Conservation (phyloP, 2,113 vertebrate genomes). For the Anser cygnoides region DNA sequence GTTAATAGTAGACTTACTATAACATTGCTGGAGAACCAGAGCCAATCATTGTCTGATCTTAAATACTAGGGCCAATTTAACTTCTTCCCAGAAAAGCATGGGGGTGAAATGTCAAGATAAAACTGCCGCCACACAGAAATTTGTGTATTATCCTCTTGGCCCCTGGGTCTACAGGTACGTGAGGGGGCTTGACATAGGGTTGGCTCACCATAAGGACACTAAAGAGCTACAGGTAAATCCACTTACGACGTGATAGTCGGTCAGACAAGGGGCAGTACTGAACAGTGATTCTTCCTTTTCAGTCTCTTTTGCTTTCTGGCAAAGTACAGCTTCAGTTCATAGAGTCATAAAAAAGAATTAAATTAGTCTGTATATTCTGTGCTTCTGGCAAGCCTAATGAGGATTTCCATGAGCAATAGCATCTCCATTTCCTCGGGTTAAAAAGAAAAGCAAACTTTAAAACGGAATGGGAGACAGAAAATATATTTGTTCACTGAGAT, state of each 20-base stretch:
- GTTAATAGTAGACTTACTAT: neutral
- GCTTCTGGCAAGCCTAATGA: neutral
- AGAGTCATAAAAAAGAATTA: neutral
- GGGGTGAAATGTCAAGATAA: neutral
- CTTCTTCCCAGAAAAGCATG: neutral
- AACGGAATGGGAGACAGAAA: neutral
- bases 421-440: neutral
- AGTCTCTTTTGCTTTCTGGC: neutral
- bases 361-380: neutral
- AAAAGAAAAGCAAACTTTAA: neutral
- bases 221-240: neutral
- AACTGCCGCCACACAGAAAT: neutral
- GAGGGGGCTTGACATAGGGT: accelerated
- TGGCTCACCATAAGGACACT: neutral
- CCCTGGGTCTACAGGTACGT: accelerated
- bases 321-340: neutral
- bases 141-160: neutral
- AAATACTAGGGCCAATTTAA: neutral
- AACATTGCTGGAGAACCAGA: neutral
- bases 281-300: neutral
- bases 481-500: neutral
- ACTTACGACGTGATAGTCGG: neutral
- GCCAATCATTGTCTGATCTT: neutral
- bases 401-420: neutral
- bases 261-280: neutral